Conservation (phyloP, 2,113 vertebrate genomes). For the Gulo gulo region DNA sequence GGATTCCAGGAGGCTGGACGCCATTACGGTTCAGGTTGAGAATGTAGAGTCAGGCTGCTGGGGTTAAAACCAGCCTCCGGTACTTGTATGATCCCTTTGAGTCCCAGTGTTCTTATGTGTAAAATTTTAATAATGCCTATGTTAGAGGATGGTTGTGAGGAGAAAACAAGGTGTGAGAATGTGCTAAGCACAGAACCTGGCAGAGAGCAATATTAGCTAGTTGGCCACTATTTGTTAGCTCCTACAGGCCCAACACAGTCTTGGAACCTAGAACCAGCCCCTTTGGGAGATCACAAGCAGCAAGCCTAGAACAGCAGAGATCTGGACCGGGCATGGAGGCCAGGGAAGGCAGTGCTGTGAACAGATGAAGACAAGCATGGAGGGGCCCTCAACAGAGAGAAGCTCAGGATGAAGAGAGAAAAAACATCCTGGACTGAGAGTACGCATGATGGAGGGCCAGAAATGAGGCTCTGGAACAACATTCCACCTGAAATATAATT, state of each 20-base stretch:
- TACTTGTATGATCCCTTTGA: background rate
- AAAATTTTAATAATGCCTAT: background rate
- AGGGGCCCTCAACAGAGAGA: background rate
- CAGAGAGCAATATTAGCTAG: background rate
- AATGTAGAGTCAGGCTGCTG: background rate
- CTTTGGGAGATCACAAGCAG: background rate
- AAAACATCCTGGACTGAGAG: background rate
- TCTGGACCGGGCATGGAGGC: background rate
- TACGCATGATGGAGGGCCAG: background rate
- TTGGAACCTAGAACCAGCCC: background rate
- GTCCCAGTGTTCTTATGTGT: background rate
- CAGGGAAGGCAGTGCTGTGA: background rate
- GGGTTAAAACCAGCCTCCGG: background rate
- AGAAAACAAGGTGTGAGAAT: background rate
- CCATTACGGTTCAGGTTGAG: accelerated
- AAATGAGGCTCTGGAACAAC: background rate
- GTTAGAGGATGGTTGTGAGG: background rate
- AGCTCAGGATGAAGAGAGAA: background rate
- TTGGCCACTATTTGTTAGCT: background rate
- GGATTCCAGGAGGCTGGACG: background rate
- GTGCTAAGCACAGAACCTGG: background rate
- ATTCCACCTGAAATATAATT: constrained; percentile 7
- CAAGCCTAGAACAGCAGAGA: background rate
- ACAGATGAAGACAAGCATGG: background rate
- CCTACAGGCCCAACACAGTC: background rate